These are phyloP conservation scores for Xiphophorus maculatus DNA, from an alignment of 2,113 vertebrate genomes.

Conservation along the genomic window DNA sequence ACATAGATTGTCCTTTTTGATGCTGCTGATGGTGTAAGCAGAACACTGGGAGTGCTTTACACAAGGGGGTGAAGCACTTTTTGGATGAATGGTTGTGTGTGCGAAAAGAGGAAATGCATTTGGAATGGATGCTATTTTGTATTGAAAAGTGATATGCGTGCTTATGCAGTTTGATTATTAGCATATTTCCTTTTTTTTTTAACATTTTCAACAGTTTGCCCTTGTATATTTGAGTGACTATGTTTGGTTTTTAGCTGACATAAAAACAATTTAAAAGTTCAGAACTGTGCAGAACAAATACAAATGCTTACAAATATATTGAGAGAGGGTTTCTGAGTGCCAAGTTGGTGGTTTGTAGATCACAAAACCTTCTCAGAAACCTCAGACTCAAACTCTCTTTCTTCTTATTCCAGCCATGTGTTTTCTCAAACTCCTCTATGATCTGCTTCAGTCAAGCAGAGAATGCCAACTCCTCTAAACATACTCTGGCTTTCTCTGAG, in stretches of 20 bases:
- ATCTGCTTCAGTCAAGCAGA: too few relatives aligned
- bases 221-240: not conserved
- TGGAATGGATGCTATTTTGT: constrained; percentile 4
- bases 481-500: too few relatives aligned
- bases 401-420: too few relatives aligned
- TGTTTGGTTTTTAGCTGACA: not conserved
- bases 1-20: constrained; percentile 64
- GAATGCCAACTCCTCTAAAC: too few relatives aligned
- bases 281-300: not conserved
- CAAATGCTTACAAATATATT: not conserved
- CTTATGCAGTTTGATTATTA: not conserved
- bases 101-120: not conserved
- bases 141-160: not conserved
- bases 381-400: too few relatives aligned
- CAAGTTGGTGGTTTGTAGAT: too few relatives aligned
- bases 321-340: too few relatives aligned
- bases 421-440: too few relatives aligned
- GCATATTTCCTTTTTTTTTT: not conserved
- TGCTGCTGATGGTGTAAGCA: constrained; percentile 51
- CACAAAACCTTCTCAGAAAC: too few relatives aligned
- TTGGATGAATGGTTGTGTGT: constrained; percentile 31
- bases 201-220: not conserved
- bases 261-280: not conserved
- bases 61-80: constrained; percentile 18
- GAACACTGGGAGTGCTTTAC: constrained; percentile 29